These are phyloP conservation scores for Tragelaphus strepsiceros DNA, from an alignment of 2,113 vertebrate species.

Conservation along the genomic window DNA sequence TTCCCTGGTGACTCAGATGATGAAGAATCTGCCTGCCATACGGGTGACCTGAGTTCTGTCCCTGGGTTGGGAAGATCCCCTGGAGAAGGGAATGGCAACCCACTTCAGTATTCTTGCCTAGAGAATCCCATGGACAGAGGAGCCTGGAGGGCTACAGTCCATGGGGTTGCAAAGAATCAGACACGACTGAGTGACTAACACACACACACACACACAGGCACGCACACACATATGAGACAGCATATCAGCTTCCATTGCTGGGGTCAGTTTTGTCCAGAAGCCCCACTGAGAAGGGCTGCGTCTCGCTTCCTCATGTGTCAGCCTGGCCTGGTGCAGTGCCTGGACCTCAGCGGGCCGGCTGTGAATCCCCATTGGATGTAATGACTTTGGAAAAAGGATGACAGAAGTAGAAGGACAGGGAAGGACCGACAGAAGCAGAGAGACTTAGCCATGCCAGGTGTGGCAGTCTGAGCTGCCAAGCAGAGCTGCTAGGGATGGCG, in stretches of 20 bases:
- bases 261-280: neutral
- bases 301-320: neutral
- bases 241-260: fast-evolving
- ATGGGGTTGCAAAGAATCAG: neutral
- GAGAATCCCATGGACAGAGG: neutral
- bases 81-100: neutral
- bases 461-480: neutral
- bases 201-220: neutral
- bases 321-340: neutral
- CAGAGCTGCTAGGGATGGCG: neutral
- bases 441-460: neutral
- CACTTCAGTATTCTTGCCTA: neutral
- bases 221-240: neutral
- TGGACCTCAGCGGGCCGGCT: neutral
- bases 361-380: neutral
- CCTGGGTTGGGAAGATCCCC: neutral
- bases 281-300: fast-evolving
- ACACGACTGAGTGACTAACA: neutral
- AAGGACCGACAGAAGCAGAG: neutral
- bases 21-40: neutral
- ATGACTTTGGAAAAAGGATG: neutral
- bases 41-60: neutral
- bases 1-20: neutral
- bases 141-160: neutral
- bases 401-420: neutral